Conservation (phyloP, 2,797 vertebrate genomes). For the Danio choprae region DNA sequence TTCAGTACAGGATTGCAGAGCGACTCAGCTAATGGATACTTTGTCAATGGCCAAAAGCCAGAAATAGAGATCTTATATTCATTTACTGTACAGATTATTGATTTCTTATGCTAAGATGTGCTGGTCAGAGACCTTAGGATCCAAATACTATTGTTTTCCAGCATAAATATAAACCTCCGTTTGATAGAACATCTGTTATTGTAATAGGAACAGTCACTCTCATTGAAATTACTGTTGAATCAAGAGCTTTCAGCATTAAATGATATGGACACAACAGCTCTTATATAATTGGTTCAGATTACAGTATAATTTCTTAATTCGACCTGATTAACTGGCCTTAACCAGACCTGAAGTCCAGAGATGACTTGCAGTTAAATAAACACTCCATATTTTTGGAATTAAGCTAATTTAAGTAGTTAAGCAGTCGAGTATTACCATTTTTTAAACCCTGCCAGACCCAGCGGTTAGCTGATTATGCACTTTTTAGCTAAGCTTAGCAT, state of each 20-base stretch:
- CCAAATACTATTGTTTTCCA: background rate
- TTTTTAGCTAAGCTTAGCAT: no score
- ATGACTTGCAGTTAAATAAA: background rate
- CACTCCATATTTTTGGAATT: no score
- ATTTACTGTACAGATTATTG: slow-evolving; percentile 32
- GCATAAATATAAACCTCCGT: background rate
- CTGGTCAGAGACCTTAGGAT: background rate
- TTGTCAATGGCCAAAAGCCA: slow-evolving; percentile 14
- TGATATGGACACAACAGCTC: no score
- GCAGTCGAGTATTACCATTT: no score
- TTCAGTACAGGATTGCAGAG: background rate
- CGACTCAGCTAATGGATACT: slow-evolving; percentile 21
- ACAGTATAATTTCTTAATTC: background rate
- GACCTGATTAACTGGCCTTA: background rate
- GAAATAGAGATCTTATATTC: slow-evolving; percentile 25
- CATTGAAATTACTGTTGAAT: background rate
- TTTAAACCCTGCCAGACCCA: no score
- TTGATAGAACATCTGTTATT: background rate
- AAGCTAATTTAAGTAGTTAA: no score
- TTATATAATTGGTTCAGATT: background rate
- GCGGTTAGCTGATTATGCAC: no score
- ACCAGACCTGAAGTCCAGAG: background rate
- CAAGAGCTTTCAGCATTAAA: background rate
- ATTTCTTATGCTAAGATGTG: background rate
- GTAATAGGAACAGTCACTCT: no score